A percentile compares a stretch with the other conserved stretches of the same genome.
Evolutionary conservation across 2,888 invertebrate species (phyloP).

Genomic region (Bhutanitis thaidina): DNA sequence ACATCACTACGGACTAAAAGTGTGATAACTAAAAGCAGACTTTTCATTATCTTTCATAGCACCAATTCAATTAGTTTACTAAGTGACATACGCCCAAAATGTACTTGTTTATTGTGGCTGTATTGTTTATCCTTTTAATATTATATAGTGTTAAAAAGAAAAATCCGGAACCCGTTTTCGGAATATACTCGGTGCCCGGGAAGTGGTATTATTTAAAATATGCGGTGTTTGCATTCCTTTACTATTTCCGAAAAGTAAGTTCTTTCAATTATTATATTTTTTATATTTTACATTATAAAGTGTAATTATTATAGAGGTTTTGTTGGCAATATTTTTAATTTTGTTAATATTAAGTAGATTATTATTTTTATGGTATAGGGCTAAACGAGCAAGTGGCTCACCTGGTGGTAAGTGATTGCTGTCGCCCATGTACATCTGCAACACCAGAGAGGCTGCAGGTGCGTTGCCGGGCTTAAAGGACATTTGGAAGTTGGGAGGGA

Average conservation of each 20-base stretch:
- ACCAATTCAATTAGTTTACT: constrained; percentile 25
- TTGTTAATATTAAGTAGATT: no score
- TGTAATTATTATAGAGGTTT: no score
- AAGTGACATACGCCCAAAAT: constrained; percentile 14
- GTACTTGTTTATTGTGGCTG: constrained; percentile 14
- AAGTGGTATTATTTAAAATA: constrained; percentile 84
- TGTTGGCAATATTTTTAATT: no score
- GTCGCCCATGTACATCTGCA: no score
- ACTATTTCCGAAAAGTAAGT: constrained; percentile 78
- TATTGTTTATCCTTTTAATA: constrained; percentile 37
- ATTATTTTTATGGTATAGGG: no score
- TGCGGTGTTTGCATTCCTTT: constrained; percentile 69
- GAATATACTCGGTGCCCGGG: constrained; percentile 81
- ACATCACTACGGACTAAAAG: constrained; percentile 7
- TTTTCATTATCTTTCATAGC: constrained; percentile 7
- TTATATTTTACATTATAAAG: neutral
- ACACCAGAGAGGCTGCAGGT: no score
- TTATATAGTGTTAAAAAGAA: constrained; percentile 44
- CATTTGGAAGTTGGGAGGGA: no score
- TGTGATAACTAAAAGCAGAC: constrained; percentile 1
- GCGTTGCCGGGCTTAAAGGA: no score
- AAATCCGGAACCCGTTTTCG: constrained; percentile 75
- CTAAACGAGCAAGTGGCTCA: no score
- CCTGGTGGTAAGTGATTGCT: no score
- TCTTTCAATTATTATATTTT: neutral